Evolutionary conservation across 1,140 invertebrate genomes (phyloP).

Genomic region (Tigriopus japonicus): DNA sequence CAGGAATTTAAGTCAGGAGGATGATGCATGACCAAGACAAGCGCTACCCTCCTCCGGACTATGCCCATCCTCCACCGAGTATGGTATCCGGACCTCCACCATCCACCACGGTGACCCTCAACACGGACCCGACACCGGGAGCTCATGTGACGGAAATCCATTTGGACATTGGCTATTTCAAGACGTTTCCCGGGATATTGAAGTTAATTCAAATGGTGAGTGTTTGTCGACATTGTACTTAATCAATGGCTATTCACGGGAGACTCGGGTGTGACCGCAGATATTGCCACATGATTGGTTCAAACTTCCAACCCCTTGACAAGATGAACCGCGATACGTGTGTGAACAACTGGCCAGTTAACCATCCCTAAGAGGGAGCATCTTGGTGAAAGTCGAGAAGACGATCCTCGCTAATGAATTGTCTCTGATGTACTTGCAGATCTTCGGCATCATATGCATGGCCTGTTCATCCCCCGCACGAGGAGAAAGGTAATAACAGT

Average conservation of each 20-base stretch:
- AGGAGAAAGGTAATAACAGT: constrained; percentile 1
- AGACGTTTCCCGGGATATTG: background rate
- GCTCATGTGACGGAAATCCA: constrained; percentile 6
- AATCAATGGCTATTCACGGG: no score
- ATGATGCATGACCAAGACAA: background rate
- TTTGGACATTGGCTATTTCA: constrained; percentile 9
- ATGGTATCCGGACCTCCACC: background rate
- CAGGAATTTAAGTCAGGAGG: background rate
- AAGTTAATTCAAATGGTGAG: constrained; percentile 4
- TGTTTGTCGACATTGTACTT: background rate
- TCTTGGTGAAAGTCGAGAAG: background rate
- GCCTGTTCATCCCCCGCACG: constrained; percentile 41
- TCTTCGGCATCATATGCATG: constrained; percentile 62
- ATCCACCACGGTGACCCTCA: background rate
- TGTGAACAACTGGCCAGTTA: no score
- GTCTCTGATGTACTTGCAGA: constrained; percentile 34
- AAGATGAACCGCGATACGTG: no score
- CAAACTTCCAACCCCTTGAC: no score
- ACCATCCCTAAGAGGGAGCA: background rate
- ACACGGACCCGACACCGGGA: constrained; percentile 1
- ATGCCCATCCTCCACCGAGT: background rate
- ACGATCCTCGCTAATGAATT: background rate
- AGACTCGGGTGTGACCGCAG: no score
- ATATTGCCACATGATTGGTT: no score
- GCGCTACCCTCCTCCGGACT: background rate